A percentile compares a stretch with the other conserved stretches of the same genome.
Evolutionary conservation across 2,888 invertebrate genomes (phyloP).

Genomic region (Parelbella ahira): DNA sequence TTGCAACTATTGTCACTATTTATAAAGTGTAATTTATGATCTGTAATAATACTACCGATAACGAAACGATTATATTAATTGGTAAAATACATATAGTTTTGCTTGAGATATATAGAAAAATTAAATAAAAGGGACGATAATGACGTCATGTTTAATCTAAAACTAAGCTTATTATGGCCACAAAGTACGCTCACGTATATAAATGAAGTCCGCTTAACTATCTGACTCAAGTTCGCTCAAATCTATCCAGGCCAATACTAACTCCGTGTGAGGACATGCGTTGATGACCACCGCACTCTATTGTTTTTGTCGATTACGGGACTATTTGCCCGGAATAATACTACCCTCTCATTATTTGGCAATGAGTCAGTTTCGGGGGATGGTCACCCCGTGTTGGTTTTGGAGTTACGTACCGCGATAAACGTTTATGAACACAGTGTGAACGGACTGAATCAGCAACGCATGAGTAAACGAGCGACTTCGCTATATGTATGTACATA

Average conservation of each 20-base stretch:
- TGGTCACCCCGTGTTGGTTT: conserved; percentile 17
- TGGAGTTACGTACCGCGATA: conserved; percentile 10
- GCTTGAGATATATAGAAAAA: no score
- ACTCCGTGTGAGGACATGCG: conserved; percentile 32
- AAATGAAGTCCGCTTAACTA: no score
- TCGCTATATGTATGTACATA: neutral
- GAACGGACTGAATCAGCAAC: conserved; percentile 12
- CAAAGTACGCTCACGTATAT: no score
- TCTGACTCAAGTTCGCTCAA: no score
- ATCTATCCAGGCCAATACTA: neutral
- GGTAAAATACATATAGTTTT: no score
- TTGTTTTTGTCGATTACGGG: conserved; percentile 71
- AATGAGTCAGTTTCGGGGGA: conserved; percentile 26
- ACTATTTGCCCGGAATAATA: conserved; percentile 72
- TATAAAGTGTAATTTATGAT: no score
- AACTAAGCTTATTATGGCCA: no score
- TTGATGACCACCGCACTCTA: conserved; percentile 54
- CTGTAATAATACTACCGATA: no score
- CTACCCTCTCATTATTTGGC: conserved; percentile 43
- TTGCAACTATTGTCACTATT: no score
- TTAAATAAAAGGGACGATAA: no score
- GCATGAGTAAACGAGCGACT: conserved; percentile 12
- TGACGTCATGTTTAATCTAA: no score
- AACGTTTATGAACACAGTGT: conserved; percentile 19
- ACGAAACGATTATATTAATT: no score